phyloP scores from a whole-genome alignment of 2,888 invertebrate genomes.

The Drepana falcataria region DNA sequence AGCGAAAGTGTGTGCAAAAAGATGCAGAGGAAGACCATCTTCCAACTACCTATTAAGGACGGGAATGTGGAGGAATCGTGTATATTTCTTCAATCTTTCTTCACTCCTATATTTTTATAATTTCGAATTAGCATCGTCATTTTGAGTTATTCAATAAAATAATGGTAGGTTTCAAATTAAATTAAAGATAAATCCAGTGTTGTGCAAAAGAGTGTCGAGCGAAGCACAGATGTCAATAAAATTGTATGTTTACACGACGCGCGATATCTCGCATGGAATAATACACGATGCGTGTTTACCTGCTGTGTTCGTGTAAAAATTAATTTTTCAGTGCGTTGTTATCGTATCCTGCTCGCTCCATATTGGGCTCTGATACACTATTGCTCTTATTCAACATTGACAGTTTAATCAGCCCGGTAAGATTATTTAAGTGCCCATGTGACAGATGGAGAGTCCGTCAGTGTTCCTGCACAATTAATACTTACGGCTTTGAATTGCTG shows the following conservation, averaged over 20 bases:
- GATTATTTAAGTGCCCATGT: neutral
- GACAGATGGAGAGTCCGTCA: too few relatives aligned
- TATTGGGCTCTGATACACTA: neutral
- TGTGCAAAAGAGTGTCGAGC: constrained; percentile 51
- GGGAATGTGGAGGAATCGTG: too few relatives aligned
- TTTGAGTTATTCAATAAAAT: too few relatives aligned
- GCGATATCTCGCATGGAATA: constrained; percentile 53
- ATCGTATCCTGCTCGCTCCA: constrained; percentile 7
- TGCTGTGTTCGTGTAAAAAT: constrained; percentile 43
- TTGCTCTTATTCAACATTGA: neutral
- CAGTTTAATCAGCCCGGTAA: neutral
- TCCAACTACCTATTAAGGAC: too few relatives aligned
- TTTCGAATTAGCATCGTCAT: too few relatives aligned
- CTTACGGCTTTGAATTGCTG: too few relatives aligned
- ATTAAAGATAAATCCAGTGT: constrained; percentile 32
- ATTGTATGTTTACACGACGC: constrained; percentile 61
- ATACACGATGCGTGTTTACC: constrained; percentile 43
- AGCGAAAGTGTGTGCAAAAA: too few relatives aligned
- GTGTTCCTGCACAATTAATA: too few relatives aligned
- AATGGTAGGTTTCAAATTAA: constrained; percentile 14
- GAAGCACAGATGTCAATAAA: constrained; percentile 60
- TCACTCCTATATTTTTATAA: too few relatives aligned
- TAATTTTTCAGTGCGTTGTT: constrained; percentile 26
- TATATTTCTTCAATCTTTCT: too few relatives aligned
- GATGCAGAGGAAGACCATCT: too few relatives aligned